Evolutionary conservation across 1,140 invertebrate species (phyloP).

Genomic region (Cyclina sinensis): DNA sequence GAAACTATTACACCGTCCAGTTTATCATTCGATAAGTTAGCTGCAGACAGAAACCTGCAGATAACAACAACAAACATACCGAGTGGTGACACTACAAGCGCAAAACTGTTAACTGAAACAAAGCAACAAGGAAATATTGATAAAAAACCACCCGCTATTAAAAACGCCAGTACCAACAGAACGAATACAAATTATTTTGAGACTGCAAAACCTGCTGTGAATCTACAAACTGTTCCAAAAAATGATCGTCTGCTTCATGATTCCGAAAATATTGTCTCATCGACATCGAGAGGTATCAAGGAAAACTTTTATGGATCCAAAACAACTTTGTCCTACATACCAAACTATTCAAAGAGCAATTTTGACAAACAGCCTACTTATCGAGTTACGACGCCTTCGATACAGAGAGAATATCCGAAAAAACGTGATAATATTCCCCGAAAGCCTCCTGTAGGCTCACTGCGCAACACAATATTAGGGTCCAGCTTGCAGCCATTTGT

Average conservation of each 20-base stretch:
- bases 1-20: not conserved
- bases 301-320: not conserved
- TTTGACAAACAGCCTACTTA: not conserved
- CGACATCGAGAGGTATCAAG: not conserved
- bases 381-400: not conserved
- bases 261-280: not conserved
- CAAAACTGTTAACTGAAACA: not conserved
- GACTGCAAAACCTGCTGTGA: too few species aligned
- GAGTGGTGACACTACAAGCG: not conserved
- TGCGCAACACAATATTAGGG: not conserved
- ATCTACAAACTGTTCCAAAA: not conserved
- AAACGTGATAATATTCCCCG: not conserved
- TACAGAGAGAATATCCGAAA: not conserved
- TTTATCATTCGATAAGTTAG: not conserved
- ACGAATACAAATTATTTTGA: not conserved
- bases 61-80: not conserved
- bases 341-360: not conserved
- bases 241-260: not conserved
- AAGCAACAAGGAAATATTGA: not conserved
- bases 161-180: not conserved
- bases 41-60: not conserved
- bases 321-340: constrained; percentile 1
- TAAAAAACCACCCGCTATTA: not conserved
- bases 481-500: constrained; percentile 16
- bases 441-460: not conserved